Base-by-base conservation (phyloP, 2,888 invertebrate species). In the Seira musarum region DNA sequence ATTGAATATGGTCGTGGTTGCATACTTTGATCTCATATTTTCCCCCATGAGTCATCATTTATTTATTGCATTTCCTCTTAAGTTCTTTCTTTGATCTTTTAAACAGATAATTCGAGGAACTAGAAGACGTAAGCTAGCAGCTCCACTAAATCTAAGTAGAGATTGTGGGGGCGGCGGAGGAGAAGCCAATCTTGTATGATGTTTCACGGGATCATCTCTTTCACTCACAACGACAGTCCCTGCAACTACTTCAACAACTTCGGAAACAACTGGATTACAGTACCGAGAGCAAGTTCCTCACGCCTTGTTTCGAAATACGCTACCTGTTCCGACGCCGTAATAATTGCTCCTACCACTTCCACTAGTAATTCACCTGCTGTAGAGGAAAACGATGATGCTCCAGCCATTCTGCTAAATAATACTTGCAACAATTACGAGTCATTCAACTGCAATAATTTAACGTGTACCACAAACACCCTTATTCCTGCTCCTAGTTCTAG, bases 101-200 rank as follows among this genome's bases (percentile, higher is more conserved):
- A 8, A 30, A 30, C 30, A 30, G 30, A 2, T 30, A 30, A 30
- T 30, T 30, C 30, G 30, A 30, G 30, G 30, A 30, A 30, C 30
- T 8, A 30, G 30, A 30, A 30, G 30, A 30, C 30, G 30, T 8
- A 30, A 30, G 30, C 6, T 13, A 53, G 15, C 53, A 53, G 17
- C 3, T 2, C 53, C 17, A 40, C 53, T 15, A 53, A 53, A 53
- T 5, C 2, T 30, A 30, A 30, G 53, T 13, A 30, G 53, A 2
- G 53, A n/a, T 3, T 53, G 53, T 53, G 53, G 53, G 61, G 30
- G 66, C 25, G 72, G 72, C 22, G 76, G 46, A 57, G 66, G 66
- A 21, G 35, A n/a, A 53, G n/a, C 53, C 53, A 70, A n/a, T 63
- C 49, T 17, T 70, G 53, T 77, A 78, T 72, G 49, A 78, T 78